A percentile compares a stretch with the other conserved stretches of the same genome.
Conservation (phyloP, 2,113 vertebrate species). For the Chloroceryle aenea region DNA sequence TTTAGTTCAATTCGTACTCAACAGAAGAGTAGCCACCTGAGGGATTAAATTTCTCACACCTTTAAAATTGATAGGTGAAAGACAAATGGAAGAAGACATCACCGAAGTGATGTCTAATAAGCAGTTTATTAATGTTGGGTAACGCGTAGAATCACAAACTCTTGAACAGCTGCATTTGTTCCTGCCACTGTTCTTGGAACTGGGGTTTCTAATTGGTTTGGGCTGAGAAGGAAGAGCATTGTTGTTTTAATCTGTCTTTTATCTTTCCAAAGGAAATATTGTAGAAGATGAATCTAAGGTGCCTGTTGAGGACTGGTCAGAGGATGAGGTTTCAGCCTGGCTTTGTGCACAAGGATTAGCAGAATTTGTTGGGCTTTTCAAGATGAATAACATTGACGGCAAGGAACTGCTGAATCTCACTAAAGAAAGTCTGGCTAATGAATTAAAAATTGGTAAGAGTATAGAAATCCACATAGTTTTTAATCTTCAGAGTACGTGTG, state of each 20-base stretch:
- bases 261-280: slow-evolving; percentile 74
- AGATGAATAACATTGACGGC: slow-evolving; percentile 87
- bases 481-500: not conserved
- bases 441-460: slow-evolving; percentile 88
- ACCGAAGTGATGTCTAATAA: not conserved
- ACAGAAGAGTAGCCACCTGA: not conserved
- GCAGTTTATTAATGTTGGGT: not conserved
- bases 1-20: not conserved
- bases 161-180: not conserved
- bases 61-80: not conserved
- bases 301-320: slow-evolving; percentile 86
- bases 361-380: slow-evolving; percentile 80
- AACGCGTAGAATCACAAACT: not conserved
- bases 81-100: not conserved
- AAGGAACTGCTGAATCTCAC: slow-evolving; percentile 82
- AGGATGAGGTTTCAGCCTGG: slow-evolving; percentile 86
- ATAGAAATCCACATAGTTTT: not conserved
- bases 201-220: not conserved
- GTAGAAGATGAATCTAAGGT: slow-evolving; percentile 49
- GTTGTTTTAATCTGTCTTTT: not conserved
- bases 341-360: slow-evolving; percentile 79
- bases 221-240: rapidly evolving
- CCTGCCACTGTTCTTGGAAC: not conserved
- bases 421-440: slow-evolving; percentile 82
- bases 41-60: not conserved